phyloP scores from a whole-genome alignment of 2,888 invertebrate genomes.

The Drosophila pegasa region DNA sequence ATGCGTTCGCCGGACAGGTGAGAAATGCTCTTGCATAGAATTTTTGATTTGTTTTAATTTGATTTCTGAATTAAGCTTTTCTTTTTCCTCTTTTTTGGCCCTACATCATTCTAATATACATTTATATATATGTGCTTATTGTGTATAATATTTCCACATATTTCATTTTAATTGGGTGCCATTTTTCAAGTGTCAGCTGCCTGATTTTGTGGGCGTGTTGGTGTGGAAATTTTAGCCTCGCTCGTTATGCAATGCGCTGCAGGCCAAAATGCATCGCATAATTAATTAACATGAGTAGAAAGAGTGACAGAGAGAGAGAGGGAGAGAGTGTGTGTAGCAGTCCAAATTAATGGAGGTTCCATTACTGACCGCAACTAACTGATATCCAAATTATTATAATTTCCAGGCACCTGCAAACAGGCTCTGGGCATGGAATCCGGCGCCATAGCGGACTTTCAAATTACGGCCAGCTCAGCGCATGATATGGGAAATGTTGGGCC shows the following conservation, averaged over 20 bases:
- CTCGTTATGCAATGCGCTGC: slow-evolving; percentile 55
- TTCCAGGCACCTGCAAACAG: slow-evolving; percentile 88
- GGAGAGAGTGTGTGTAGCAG: background rate
- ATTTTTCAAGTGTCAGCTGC: slow-evolving; percentile 60
- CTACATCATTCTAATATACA: background rate
- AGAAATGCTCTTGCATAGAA: slow-evolving; percentile 39
- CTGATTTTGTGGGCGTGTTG: slow-evolving; percentile 40
- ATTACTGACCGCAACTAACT: slow-evolving; percentile 33
- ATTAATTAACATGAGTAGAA: slow-evolving; percentile 52
- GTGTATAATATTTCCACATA: slow-evolving; percentile 57
- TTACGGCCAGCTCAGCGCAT: slow-evolving; percentile 92
- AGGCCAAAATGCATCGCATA: slow-evolving; percentile 45
- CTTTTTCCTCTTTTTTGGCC: background rate
- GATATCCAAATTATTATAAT: slow-evolving; percentile 26
- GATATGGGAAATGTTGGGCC: slow-evolving; percentile 93
- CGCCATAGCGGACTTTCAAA: slow-evolving; percentile 90
- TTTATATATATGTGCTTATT: slow-evolving; percentile 33
- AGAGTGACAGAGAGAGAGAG: slow-evolving; percentile 6
- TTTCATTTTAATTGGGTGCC: slow-evolving; percentile 56
- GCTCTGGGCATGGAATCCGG: slow-evolving; percentile 93
- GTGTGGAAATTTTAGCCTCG: slow-evolving; percentile 41
- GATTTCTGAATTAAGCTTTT: slow-evolving; percentile 49
- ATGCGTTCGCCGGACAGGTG: slow-evolving; percentile 62
- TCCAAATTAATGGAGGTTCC: slow-evolving; percentile 30
- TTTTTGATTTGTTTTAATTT: slow-evolving; percentile 63